A percentile compares a stretch with the other conserved stretches of the same genome.
Conservation (phyloP, 1,140 invertebrate genomes). For the Tetramorium simillimum region DNA sequence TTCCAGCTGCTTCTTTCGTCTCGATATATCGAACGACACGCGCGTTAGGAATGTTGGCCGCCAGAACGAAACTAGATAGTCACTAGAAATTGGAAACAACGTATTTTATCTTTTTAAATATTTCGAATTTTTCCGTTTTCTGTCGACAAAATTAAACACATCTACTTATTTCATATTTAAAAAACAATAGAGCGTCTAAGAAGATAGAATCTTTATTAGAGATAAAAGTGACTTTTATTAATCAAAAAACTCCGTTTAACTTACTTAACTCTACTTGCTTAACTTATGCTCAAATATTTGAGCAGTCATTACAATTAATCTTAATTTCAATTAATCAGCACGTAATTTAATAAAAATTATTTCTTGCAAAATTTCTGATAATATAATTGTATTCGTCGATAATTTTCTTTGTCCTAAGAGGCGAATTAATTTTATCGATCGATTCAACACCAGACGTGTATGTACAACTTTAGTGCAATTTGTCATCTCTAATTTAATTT, state of each 20-base stretch:
- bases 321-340: neutral
- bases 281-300: too few relatives aligned
- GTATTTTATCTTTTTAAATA: neutral
- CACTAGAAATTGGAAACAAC: neutral
- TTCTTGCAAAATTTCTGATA: neutral
- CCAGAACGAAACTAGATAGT: neutral
- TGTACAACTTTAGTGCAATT: neutral
- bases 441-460: neutral
- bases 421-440: neutral
- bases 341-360: neutral
- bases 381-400: neutral
- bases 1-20: neutral
- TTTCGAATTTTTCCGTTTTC: neutral
- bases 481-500: neutral
- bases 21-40: constrained; percentile 33
- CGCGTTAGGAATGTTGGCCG: neutral
- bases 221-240: neutral
- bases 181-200: neutral
- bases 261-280: too few relatives aligned
- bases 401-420: neutral
- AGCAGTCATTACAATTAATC: too few relatives aligned
- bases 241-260: neutral
- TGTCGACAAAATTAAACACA: neutral
- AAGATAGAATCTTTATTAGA: neutral
- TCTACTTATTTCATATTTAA: neutral